Evolutionary conservation across 2,797 vertebrate species (phyloP), one percentile per base, ranked within the genome.

Genomic region (Heterohyrax brucei): DNA sequence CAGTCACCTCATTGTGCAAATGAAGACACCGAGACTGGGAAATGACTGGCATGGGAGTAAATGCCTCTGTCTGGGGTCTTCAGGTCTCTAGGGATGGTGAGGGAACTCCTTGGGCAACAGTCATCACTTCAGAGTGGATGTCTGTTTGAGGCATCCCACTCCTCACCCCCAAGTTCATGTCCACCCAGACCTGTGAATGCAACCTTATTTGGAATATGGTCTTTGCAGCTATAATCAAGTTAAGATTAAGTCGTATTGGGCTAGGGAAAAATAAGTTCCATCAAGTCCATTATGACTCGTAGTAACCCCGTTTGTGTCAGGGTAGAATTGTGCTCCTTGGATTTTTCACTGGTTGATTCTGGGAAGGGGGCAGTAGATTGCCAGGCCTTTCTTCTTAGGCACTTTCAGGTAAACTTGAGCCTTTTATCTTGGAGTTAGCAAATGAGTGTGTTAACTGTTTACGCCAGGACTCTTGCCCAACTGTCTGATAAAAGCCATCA

Each of bases 21-120:
- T 64, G 91, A 59, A 53, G 64, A 95, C 44, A 50, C 50, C 46
- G 62, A 96, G 78, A 76, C 21, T 61, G 56, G n/a, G 61, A 56
- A 5, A 62, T 26, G 46, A 28, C 68, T 18, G 44, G 13, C 22
- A 3, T 9, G 59, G n/a, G 48, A 22, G 19, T 16, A 30, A 44
- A 24, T 18, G 2, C 12, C 24, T 4, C 10, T 5, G 16, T 56
- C 21, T 26, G 46, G 30, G 13, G 9, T 10, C 44, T n/a, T 62
- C 48, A 22, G 75, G 84, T 7, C n/a, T 28, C 76, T 39, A 72
- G 78, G 39, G 48, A 1, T 39, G 64, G 53, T 10, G 44, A 26
- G 26, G 4, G 8, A 82, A 39, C 26, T 76, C 26, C 10, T 30
- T 26, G 33, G 56, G 12, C 4, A 28, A 19, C 64, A 28, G 7